These are phyloP conservation scores for Alfaro cultratus DNA, from an alignment of 2,797 vertebrate species.

Conservation along the genomic window DNA sequence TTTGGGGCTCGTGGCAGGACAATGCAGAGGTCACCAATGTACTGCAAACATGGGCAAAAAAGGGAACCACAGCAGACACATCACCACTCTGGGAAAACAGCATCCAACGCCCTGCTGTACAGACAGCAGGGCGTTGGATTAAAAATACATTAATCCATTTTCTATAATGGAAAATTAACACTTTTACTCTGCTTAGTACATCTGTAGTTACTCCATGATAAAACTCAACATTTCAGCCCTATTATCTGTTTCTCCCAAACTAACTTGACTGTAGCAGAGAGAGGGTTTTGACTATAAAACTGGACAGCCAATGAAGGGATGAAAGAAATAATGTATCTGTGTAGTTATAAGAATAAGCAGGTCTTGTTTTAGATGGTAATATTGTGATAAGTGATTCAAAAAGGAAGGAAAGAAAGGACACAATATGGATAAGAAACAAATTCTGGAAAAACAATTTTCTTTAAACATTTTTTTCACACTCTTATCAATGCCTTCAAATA, in stretches of 20 bases:
- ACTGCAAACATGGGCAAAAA: conserved; percentile 27
- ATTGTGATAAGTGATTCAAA: too few species aligned
- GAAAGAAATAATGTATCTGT: conserved; percentile 16
- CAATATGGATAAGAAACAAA: not conserved
- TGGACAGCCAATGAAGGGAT: conserved; percentile 40
- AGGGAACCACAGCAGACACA: conserved; percentile 39
- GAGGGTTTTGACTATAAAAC: conserved; percentile 40
- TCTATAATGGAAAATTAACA: not conserved
- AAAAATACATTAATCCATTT: too few species aligned
- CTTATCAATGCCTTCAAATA: not conserved
- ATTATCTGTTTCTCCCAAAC: conserved; percentile 62
- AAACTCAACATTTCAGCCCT: conserved; percentile 52
- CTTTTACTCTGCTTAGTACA: conserved; percentile 15
- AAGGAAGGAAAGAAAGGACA: not conserved
- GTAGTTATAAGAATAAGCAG: not conserved
- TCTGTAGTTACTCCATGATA: conserved; percentile 19
- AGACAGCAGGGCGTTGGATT: too few species aligned
- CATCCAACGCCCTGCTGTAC: not conserved
- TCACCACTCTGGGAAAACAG: conserved; percentile 43
- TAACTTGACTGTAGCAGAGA: conserved; percentile 47
- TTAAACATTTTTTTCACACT: not conserved
- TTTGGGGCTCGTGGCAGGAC: conserved; percentile 44
- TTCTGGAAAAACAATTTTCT: not conserved
- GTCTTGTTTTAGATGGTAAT: not conserved
- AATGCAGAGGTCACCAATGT: conserved; percentile 44